A percentile compares a stretch with the other conserved stretches of the same genome.
Evolutionary conservation across 2,113 vertebrate genomes (phyloP).

Genomic region (Microcebus jonahi): DNA sequence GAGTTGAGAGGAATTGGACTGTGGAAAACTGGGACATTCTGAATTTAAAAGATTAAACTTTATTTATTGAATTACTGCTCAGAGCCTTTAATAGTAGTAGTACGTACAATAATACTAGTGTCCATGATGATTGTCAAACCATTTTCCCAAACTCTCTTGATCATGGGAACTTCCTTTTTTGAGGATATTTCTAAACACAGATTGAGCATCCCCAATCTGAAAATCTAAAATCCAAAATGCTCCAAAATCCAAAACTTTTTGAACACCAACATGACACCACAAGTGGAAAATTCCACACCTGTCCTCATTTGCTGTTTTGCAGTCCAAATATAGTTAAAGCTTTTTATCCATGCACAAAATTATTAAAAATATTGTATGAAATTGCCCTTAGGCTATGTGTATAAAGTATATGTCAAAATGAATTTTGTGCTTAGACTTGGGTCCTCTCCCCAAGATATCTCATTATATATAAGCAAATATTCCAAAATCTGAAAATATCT

Average conservation of each 20-base stretch:
- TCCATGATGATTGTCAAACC: not conserved
- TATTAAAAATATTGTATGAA: not conserved
- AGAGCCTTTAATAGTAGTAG: not conserved
- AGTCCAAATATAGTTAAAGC: too few species aligned
- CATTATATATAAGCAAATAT: not conserved
- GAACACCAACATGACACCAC: not conserved
- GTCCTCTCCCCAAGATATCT: not conserved
- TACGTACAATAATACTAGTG: not conserved
- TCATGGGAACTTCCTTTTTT: conserved; percentile 12
- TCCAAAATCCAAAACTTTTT: not conserved
- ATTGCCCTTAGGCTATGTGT: not conserved
- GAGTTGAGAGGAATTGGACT: not conserved
- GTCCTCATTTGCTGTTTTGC: not conserved
- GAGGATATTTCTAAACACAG: conserved; percentile 2
- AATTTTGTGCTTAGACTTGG: not conserved
- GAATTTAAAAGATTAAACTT: conserved; percentile 1
- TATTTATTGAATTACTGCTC: conserved; percentile 25
- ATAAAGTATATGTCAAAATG: not conserved
- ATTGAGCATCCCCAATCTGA: not conserved
- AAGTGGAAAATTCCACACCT: not conserved
- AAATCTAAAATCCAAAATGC: not conserved
- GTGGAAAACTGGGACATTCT: not conserved
- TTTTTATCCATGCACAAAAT: not conserved
- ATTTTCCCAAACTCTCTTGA: conserved; percentile 18
- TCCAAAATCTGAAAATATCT: not conserved